These are phyloP conservation scores for Lagocephalus sceleratus DNA, from an alignment of 2,797 vertebrate species.

Conservation along the genomic window DNA sequence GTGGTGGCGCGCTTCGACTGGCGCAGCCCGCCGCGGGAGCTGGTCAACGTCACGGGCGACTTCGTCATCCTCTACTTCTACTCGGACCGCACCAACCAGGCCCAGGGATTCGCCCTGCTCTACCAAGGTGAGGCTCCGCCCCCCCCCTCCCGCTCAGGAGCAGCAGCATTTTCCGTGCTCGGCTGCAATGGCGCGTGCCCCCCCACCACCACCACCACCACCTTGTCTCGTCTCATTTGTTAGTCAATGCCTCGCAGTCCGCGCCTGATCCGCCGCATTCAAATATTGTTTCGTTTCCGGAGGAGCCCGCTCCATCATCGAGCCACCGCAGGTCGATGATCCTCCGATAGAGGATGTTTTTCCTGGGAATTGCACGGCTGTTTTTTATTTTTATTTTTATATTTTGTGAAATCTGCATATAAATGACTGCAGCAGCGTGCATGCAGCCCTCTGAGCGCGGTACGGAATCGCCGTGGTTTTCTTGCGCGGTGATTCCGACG, in stretches of 20 bases:
- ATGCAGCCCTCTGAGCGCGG: too few species aligned
- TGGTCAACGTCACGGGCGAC: constrained; percentile 87
- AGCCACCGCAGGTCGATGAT: constrained; percentile 30
- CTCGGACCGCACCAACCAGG: constrained; percentile 92
- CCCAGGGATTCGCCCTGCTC: constrained; percentile 91
- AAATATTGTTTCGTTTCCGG: constrained; percentile 55
- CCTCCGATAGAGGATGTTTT: constrained; percentile 20
- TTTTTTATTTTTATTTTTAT: too few species aligned
- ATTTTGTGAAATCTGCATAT: constrained; percentile 40
- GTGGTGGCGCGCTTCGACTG: constrained; percentile 89
- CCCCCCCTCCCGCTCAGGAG: background rate
- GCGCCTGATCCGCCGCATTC: constrained; percentile 48
- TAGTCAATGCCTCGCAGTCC: constrained; percentile 52
- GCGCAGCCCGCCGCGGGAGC: constrained; percentile 80
- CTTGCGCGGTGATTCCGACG: too few species aligned
- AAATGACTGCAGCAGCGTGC: constrained; percentile 14
- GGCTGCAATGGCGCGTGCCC: too few species aligned
- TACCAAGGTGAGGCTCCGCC: constrained; percentile 80
- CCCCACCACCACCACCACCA: too few species aligned
- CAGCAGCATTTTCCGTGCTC: constrained; percentile 39
- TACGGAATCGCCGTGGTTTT: too few species aligned
- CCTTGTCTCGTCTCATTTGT: constrained; percentile 60
- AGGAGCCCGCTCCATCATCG: constrained; percentile 45
- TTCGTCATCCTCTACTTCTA: constrained; percentile 95
- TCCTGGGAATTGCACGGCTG: constrained; percentile 19